Conservation (phyloP, 35 echinoderm and acorn worm genomes). For the Holothuria glaberrima region DNA sequence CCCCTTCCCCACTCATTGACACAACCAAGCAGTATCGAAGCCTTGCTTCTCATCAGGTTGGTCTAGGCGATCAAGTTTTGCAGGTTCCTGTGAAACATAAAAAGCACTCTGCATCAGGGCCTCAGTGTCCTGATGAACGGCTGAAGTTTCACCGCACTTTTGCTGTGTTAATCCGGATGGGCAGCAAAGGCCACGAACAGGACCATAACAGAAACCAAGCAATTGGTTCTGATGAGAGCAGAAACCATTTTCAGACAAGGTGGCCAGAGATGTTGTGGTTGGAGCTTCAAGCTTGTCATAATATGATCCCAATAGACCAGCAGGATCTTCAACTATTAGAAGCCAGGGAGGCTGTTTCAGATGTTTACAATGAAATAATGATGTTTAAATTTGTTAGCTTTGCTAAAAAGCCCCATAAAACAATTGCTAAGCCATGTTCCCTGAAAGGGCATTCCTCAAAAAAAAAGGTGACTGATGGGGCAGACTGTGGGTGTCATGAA, state of each 20-base stretch:
- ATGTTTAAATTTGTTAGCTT: constrained; percentile 67
- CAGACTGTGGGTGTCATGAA: neutral
- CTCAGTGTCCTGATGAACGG: constrained; percentile 68
- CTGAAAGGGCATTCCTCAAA: constrained; percentile 1
- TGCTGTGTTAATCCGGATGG: constrained; percentile 88
- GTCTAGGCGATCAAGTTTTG: constrained; percentile 52
- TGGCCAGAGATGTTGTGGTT: constrained; percentile 89
- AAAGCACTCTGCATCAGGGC: constrained; percentile 51
- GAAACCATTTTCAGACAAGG: constrained; percentile 68
- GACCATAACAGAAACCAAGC: constrained; percentile 9
- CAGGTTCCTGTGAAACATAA: constrained; percentile 36
- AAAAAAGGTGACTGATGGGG: neutral
- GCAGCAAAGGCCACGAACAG: constrained; percentile 69
- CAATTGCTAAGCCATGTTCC: constrained; percentile 11
- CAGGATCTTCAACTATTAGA: constrained; percentile 68
- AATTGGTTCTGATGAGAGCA: constrained; percentile 25
- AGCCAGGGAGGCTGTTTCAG: constrained; percentile 45
- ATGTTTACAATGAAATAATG: constrained; percentile 70
- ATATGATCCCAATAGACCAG: constrained; percentile 66
- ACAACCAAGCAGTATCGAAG: constrained; percentile 55
- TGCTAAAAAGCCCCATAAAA: neutral
- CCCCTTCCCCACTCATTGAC: constrained; percentile 47
- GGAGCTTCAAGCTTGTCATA: constrained; percentile 81
- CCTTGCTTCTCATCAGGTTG: constrained; percentile 51
- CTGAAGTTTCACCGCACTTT: constrained; percentile 87